phyloP scores from a whole-genome alignment of 2,113 vertebrate genomes.

The Orthonyx spaldingii region DNA sequence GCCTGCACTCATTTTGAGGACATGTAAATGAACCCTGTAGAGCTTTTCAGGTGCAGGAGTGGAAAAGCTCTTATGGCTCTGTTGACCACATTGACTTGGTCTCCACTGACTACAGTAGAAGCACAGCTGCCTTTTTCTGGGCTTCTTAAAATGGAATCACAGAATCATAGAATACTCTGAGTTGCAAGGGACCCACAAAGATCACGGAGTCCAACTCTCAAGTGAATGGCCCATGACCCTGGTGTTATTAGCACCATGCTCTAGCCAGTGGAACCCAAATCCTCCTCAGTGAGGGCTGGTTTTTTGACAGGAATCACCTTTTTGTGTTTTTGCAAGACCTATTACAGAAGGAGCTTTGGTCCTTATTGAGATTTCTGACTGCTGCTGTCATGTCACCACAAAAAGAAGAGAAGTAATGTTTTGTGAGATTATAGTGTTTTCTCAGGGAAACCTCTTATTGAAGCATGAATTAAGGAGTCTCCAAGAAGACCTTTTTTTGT shows the following conservation, averaged over 20 bases:
- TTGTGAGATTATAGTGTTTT: neutral
- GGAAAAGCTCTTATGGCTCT: accelerated
- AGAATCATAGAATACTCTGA: neutral
- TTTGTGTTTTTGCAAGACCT: neutral
- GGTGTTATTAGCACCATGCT: neutral
- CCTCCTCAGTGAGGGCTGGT: neutral
- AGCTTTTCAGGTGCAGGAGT: neutral
- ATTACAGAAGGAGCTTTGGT: neutral
- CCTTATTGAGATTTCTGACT: neutral
- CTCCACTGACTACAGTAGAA: neutral
- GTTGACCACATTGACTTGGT: neutral
- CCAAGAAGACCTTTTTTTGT: neutral
- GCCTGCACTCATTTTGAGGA: neutral
- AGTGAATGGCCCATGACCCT: too few relatives aligned
- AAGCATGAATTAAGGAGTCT: neutral
- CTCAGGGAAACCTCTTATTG: neutral
- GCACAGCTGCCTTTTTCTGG: neutral
- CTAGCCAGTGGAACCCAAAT: neutral
- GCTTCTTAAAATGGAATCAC: neutral
- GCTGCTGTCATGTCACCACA: neutral
- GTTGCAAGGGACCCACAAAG: neutral
- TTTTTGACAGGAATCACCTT: neutral
- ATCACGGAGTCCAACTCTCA: neutral
- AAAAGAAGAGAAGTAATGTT: neutral
- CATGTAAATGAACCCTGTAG: neutral